Conservation (phyloP, 1,140 invertebrate genomes). For the Drosophila ercepeae region DNA sequence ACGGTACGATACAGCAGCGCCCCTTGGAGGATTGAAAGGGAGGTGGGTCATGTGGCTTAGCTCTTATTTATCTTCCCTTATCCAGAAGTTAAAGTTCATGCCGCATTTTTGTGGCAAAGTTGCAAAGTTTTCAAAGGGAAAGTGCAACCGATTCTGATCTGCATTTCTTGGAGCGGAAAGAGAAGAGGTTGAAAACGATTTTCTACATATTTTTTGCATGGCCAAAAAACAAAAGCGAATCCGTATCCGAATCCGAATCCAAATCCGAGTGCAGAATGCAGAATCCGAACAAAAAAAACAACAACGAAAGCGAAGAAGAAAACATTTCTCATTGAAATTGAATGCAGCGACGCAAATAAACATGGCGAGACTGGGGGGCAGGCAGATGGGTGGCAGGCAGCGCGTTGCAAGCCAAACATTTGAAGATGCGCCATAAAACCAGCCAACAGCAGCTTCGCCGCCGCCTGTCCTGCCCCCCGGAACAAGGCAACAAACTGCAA, state of each 20-base stretch:
- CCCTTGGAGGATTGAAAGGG: too few species aligned
- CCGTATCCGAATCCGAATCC: constrained; percentile 44
- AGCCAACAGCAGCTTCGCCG: constrained; percentile 49
- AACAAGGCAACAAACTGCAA: constrained; percentile 24
- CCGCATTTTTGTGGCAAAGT: not conserved
- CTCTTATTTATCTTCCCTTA: not conserved
- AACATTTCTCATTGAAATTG: constrained; percentile 66
- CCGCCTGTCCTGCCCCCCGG: constrained; percentile 16
- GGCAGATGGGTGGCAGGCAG: not conserved
- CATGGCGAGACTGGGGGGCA: constrained; percentile 22
- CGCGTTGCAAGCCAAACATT: constrained; percentile 62
- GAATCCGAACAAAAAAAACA: constrained; percentile 39
- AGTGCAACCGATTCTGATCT: constrained; percentile 46
- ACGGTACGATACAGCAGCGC: too few species aligned
- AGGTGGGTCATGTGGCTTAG: too few species aligned
- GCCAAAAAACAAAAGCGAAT: constrained; percentile 56
- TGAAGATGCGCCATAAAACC: constrained; percentile 78
- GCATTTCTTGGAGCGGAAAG: constrained; percentile 25
- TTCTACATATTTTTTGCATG: constrained; percentile 38
- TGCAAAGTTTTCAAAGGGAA: constrained; percentile 45
- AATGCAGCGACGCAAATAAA: constrained; percentile 75
- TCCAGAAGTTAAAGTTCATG: not conserved
- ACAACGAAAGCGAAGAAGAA: constrained; percentile 54
- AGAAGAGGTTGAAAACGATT: constrained; percentile 14
- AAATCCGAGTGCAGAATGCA: too few species aligned